Evolutionary conservation across 53 echinoderm and acorn worm species (phyloP).

Genomic region (Apostichopus leukothele): DNA sequence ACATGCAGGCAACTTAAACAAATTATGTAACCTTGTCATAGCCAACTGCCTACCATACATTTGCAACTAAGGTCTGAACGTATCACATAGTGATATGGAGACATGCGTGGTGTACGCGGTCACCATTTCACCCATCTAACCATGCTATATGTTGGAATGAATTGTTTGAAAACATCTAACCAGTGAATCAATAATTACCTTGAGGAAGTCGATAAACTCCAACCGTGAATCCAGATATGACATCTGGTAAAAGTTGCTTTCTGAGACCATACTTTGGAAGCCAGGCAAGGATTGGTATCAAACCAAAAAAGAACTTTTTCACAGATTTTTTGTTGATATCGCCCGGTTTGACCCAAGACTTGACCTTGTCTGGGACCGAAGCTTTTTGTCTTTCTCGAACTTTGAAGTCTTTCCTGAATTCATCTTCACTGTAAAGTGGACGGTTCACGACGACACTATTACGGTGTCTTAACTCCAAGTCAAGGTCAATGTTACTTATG

Average conservation of each 20-base stretch:
- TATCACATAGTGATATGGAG: too few species aligned
- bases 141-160: not conserved
- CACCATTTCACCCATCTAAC: too few species aligned
- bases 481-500: constrained; percentile 44
- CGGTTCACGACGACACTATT: constrained; percentile 62
- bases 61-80: too few species aligned
- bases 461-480: constrained; percentile 37
- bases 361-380: constrained; percentile 28
- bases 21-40: too few species aligned
- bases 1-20: too few species aligned
- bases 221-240: constrained; percentile 61
- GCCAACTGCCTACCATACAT: too few species aligned
- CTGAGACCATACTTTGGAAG: constrained; percentile 51
- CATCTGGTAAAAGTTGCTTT: constrained; percentile 54
- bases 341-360: constrained; percentile 15
- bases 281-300: constrained; percentile 57
- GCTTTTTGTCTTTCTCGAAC: constrained; percentile 48
- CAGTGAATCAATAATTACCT: constrained; percentile 45
- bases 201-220: constrained; percentile 68
- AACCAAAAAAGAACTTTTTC: constrained; percentile 8
- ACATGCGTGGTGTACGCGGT: too few species aligned
- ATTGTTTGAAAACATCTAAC: not conserved
- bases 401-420: constrained; percentile 66
- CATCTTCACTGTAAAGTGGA: constrained; percentile 80
- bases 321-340: constrained; percentile 30